phyloP scores from a whole-genome alignment of 2,797 vertebrate genomes.

The Gymnothorax javanicus region DNA sequence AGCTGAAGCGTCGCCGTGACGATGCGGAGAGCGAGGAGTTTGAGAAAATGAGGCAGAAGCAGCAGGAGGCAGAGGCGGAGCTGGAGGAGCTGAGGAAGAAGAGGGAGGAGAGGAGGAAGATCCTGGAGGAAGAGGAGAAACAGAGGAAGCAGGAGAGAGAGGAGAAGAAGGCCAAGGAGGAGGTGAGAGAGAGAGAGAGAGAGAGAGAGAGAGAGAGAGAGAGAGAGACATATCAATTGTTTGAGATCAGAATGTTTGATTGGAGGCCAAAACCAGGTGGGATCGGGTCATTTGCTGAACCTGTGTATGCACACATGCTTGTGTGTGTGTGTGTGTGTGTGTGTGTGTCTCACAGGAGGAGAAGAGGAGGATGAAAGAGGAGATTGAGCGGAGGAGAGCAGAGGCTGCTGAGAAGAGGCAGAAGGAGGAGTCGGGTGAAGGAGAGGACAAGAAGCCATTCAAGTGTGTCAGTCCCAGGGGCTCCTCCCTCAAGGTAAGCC shows the following conservation, averaged over 20 bases:
- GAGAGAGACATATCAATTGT: neutral
- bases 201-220: constrained; percentile 52
- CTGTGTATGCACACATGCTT: neutral
- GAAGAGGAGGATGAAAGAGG: constrained; percentile 95
- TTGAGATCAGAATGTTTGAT: neutral
- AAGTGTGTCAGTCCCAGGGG: constrained; percentile 93
- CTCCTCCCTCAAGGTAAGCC: constrained; percentile 90
- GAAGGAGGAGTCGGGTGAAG: constrained; percentile 82
- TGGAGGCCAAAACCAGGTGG: neutral
- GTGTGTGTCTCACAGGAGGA: constrained; percentile 78
- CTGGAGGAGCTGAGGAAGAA: constrained; percentile 92
- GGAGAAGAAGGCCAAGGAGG: constrained; percentile 84
- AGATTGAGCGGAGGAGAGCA: constrained; percentile 93
- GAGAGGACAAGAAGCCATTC: constrained; percentile 86
- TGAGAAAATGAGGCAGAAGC: constrained; percentile 89
- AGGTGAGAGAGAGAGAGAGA: constrained; percentile 73
- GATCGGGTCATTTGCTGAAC: neutral
- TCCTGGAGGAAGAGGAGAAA: constrained; percentile 92
- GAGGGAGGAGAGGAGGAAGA: constrained; percentile 89
- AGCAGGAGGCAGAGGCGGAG: constrained; percentile 88
- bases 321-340: neutral
- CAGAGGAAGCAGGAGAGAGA: constrained; percentile 87
- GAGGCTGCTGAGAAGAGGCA: constrained; percentile 97
- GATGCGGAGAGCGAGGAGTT: constrained; percentile 89
- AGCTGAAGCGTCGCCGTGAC: constrained; percentile 85